A percentile compares a stretch with the other conserved stretches of the same genome.
These are phyloP conservation scores for Volucella inflata DNA, from an alignment of 2,888 invertebrate species.

Conservation along the genomic window DNA sequence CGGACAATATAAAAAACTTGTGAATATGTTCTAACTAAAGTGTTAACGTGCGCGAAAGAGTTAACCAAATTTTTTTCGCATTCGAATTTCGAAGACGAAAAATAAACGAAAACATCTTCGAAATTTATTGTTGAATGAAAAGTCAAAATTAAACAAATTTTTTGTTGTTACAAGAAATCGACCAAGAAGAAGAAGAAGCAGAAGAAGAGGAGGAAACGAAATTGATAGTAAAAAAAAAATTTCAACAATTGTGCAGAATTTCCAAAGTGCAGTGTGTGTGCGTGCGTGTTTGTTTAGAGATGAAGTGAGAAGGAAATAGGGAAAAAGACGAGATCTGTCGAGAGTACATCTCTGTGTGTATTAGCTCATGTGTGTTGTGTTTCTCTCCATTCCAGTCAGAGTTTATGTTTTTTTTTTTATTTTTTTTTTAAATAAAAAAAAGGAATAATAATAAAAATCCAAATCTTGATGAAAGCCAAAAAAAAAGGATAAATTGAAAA, in stretches of 20 bases:
- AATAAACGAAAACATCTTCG: conserved; percentile 10
- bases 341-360: conserved; percentile 20
- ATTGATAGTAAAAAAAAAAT: conserved; percentile 3
- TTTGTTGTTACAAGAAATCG: conserved; percentile 1
- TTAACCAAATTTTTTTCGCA: background rate
- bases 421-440: conserved; percentile 6
- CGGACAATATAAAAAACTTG: conserved; percentile 33
- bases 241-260: conserved; percentile 42
- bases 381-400: conserved; percentile 55
- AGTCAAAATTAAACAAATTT: background rate
- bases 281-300: conserved; percentile 74
- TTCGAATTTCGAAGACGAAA: background rate
- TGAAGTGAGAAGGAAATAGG: conserved; percentile 30
- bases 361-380: conserved; percentile 39
- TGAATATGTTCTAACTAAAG: conserved; percentile 35
- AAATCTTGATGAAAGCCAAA: too few relatives aligned
- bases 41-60: conserved; percentile 60
- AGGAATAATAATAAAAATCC: too few relatives aligned
- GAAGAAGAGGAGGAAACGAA: conserved; percentile 18
- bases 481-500: too few relatives aligned
- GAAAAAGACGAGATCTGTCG: too few relatives aligned
- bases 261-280: conserved; percentile 66
- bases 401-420: background rate
- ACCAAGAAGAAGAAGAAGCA: conserved; percentile 19
- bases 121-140: conserved; percentile 13